A percentile compares a stretch with the other conserved stretches of the same genome.
Conservation (phyloP, 2,113 vertebrate species). For the Melanostigma gelatinosum region DNA sequence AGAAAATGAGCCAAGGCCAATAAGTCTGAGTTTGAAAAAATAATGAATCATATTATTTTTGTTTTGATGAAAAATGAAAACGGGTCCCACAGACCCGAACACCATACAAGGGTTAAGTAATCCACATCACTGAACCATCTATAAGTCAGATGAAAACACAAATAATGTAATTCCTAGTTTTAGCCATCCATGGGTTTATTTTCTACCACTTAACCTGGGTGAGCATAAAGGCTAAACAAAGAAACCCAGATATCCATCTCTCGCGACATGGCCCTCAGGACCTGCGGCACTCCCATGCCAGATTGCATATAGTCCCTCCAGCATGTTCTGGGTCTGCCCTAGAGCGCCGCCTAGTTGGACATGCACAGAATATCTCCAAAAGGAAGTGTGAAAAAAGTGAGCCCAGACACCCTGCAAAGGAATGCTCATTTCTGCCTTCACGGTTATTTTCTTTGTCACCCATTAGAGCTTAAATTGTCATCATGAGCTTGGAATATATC, state of each 20-base stretch:
- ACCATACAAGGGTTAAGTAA: background rate
- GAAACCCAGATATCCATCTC: background rate
- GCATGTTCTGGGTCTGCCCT: conserved; percentile 10
- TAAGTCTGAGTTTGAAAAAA: no score
- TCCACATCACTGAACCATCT: background rate
- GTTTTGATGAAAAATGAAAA: no score
- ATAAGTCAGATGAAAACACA: background rate
- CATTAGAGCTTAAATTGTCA: background rate
- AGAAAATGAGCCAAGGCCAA: no score
- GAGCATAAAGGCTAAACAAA: background rate
- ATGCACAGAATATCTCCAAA: background rate
- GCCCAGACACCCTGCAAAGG: background rate
- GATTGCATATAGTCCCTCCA: conserved; percentile 6
- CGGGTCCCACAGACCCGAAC: no score
- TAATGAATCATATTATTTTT: no score
- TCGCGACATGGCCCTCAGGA: background rate
- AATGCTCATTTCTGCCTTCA: background rate
- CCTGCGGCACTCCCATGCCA: conserved; percentile 9
- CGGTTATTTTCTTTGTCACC: background rate
- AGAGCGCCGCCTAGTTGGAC: conserved; percentile 1
- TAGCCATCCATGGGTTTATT: background rate
- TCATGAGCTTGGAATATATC: background rate
- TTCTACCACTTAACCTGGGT: background rate
- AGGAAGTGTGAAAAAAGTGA: background rate
- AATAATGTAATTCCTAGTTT: background rate